Base-by-base conservation (phyloP, 1,140 invertebrate genomes). In the Antheraea mylitta region DNA sequence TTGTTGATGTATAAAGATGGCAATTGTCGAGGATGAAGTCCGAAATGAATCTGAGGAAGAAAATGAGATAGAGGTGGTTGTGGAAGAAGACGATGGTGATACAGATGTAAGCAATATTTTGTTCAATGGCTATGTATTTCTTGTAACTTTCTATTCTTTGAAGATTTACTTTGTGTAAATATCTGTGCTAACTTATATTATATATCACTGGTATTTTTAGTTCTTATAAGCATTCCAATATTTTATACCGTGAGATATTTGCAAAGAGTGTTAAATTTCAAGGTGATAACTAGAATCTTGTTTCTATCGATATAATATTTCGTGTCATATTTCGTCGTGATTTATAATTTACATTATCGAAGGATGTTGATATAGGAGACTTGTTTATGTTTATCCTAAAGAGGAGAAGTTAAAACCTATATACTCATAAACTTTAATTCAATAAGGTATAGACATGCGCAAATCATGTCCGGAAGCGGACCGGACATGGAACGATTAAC, bases 1-100 rank as follows among this genome's bases (percentile, higher is more conserved):
- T 66, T 5, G 18, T 65, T 7, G 66, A 61, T 66, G 64, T 73
- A 45, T 42, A 70, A 75, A 73, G 73, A 91, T 91, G 89, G 88
- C 89, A 73, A 87, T 91, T 60, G 88, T 91, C 16, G 89, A 91
- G 71, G 89, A 91, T 69, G 89, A 89, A 76, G 81, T 90, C 37
- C 79, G 86, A 71, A 87, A 91, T 81, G 89, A 87, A 66, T 90
- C 88, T n/a, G 87, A 89, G 74, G 89, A 88, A 73, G 89, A 91
- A 65, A 89, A 89, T 82, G 89, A 91, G 70, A 90, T 90, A 66
- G 86, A 88, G 78, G 86, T 91, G 7, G 85, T 87, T 13, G 79
- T 88, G 22, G 89, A 89, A 64, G 89, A 91, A 68, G 86, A 91
- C 58, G 89, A 91, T 65, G 85, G 68, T 37, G 88, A 89, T 10